Base-by-base conservation (phyloP, 2,113 vertebrate species). In the Prunella fulvescens region DNA sequence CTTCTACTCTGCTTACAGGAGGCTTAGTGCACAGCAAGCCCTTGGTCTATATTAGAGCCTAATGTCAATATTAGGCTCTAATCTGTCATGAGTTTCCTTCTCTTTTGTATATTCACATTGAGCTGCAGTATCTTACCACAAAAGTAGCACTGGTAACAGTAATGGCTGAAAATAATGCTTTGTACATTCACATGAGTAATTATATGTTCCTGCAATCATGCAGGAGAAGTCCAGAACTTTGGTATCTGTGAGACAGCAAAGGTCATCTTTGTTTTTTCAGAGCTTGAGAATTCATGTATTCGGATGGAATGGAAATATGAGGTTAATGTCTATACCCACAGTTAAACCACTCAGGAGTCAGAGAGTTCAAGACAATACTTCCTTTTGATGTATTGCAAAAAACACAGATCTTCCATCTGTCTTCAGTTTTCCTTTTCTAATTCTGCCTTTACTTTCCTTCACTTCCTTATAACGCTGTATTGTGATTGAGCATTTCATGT, bases 171-270 rank as follows among this genome's bases (percentile, higher is more conserved):
- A 88, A 72, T 44, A 77, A 67, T 29, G 11, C 19, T 80, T 56
- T 20, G 29, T 20, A 48, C 0, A 4, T 39, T 22, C 35, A 37
- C 0, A 0, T 25, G 33, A 71, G 8, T 60, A 70, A 53, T 44
- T 33, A 6, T 23, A 6, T 29, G 5, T 35, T 64, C 58, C 24
- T 62, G 26, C 10, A 60, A 14, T 4, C 26, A 6, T 14, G 28
- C n/a, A 77, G 42, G 22, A 85, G 50, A 58, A 42, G 23, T 54
- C 33, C 39, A 70, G 15, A 5, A n/a, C n/a, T 73, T 31, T 15
- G 23, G 16, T 53, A 37, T n/a, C n/a, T 61, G 24, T 69, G 28
- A 72, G 31, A 57, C 8, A 66, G 48, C 4, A 44, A 71, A 65
- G 11, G 13, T 31, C 5, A 1, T 44, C 10, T 62, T 70, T 5